Conservation (phyloP, 2,888 invertebrate species). For the Pammene fasciana region DNA sequence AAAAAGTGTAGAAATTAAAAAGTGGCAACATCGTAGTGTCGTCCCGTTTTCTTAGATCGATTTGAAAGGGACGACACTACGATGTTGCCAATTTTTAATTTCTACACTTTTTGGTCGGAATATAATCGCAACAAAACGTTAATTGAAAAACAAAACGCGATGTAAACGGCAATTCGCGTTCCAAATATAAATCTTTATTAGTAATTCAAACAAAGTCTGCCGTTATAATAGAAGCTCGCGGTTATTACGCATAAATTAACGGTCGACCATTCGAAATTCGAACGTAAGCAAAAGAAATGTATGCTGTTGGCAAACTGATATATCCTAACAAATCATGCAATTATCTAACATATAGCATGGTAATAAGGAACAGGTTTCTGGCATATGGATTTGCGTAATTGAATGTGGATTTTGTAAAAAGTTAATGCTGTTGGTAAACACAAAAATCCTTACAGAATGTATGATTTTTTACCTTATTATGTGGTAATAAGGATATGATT, state of each 20-base stretch:
- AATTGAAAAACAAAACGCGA: constrained; percentile 33
- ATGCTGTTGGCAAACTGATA: constrained; percentile 10
- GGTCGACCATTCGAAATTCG: constrained; percentile 17
- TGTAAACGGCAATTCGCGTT: constrained; percentile 31
- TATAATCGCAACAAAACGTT: constrained; percentile 15
- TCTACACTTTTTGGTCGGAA: too few species aligned
- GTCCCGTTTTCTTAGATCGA: too few species aligned
- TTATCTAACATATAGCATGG: background rate
- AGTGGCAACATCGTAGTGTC: too few species aligned
- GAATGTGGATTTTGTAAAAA: background rate
- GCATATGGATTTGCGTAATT: background rate
- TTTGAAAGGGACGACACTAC: too few species aligned
- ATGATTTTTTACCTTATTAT: background rate
- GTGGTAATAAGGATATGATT: background rate
- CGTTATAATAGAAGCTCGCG: constrained; percentile 34
- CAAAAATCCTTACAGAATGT: background rate
- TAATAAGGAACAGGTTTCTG: background rate
- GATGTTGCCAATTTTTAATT: too few species aligned
- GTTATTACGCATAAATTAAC: constrained; percentile 40
- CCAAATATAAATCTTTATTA: constrained; percentile 40
- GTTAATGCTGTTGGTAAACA: constrained; percentile 16
- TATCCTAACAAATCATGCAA: background rate
- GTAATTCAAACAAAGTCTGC: constrained; percentile 39
- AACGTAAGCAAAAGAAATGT: constrained; percentile 28
- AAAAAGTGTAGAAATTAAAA: too few species aligned